Conservation (phyloP, 1,140 invertebrate species). For the Sinonovacula constricta region DNA sequence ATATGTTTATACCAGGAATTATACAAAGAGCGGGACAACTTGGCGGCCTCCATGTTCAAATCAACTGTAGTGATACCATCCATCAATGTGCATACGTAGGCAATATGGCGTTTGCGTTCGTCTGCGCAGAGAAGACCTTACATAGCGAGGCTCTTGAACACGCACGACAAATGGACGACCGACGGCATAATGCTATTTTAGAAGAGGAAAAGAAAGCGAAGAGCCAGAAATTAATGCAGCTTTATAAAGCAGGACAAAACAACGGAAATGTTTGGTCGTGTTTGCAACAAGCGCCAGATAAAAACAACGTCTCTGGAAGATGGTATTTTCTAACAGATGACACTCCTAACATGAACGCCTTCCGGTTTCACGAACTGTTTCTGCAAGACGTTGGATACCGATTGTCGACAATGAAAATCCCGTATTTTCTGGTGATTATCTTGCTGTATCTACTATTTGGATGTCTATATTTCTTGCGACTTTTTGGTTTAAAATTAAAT, state of each 20-base stretch:
- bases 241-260: slow-evolving; percentile 1
- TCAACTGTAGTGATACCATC: neutral
- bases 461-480: neutral
- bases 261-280: neutral
- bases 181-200: neutral
- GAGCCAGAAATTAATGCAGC: slow-evolving; percentile 1
- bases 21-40: neutral
- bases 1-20: neutral
- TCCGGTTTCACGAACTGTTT: slow-evolving; percentile 21
- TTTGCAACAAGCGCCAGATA: neutral
- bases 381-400: slow-evolving; percentile 15
- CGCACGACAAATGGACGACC: neutral
- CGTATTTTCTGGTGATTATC: slow-evolving; percentile 2
- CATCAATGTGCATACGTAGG: slow-evolving; percentile 33
- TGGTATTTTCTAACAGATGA: slow-evolving; percentile 31
- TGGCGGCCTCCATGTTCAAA: neutral
- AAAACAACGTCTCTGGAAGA: neutral
- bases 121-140: slow-evolving; percentile 24
- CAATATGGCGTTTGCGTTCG: slow-evolving; percentile 27
- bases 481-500: slow-evolving; percentile 23
- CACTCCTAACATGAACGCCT: slow-evolving; percentile 1
- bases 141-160: neutral
- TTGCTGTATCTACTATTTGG: slow-evolving; percentile 6
- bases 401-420: neutral
- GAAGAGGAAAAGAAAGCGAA: neutral